A percentile compares a stretch with the other conserved stretches of the same genome.
phyloP scores from a whole-genome alignment of 2,113 vertebrate species.

The Nothocercus julius region DNA sequence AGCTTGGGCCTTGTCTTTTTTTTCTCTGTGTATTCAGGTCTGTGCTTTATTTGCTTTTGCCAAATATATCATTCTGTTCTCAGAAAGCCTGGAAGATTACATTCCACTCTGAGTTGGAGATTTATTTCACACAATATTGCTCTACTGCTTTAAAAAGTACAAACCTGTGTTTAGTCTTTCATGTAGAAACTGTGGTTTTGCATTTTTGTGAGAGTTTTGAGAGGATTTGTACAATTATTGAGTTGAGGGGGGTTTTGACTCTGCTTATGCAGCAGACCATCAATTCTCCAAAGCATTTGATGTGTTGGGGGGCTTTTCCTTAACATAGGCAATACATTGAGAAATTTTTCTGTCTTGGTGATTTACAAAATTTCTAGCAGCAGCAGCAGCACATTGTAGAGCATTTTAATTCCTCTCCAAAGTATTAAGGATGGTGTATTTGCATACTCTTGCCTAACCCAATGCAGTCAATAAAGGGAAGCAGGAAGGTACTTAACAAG shows the following conservation, averaged over 20 bases:
- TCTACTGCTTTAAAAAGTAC: background rate
- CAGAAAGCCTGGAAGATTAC: conserved; percentile 25
- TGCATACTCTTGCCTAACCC: background rate
- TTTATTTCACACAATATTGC: background rate
- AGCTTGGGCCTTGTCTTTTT: background rate
- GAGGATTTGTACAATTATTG: background rate
- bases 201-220: background rate
- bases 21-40: conserved; percentile 37
- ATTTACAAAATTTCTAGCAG: background rate
- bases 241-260: background rate
- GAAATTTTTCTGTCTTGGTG: background rate
- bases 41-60: conserved; percentile 13
- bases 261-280: background rate
- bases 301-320: background rate
- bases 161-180: background rate
- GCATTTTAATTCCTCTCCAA: background rate
- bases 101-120: background rate
- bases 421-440: background rate
- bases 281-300: background rate
- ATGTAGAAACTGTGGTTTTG: background rate
- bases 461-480: background rate
- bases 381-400: background rate
- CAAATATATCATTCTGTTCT: conserved; percentile 28
- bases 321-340: background rate
- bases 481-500: background rate